These are phyloP conservation scores for Microplitis demolitor DNA, from an alignment of 1,140 invertebrate genomes.

Conservation along the genomic window DNA sequence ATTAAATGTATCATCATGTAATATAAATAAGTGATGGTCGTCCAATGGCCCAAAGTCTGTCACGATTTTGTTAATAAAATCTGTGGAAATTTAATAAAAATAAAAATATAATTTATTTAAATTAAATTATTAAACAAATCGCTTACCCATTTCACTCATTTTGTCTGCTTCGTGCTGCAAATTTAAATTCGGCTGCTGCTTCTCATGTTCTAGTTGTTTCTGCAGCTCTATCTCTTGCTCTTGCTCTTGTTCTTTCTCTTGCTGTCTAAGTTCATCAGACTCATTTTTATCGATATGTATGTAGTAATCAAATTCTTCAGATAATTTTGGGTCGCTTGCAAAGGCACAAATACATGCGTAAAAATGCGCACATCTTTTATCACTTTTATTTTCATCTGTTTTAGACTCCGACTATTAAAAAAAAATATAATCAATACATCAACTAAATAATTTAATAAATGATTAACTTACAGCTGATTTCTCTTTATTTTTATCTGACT, in stretches of 20 bases:
- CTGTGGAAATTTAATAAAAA: too few relatives aligned
- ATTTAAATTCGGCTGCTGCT: too few relatives aligned
- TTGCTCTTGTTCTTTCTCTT: too few relatives aligned
- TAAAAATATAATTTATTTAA: too few relatives aligned
- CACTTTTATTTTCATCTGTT: slow-evolving; percentile 38
- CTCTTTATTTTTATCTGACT: too few relatives aligned
- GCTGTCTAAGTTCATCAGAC: not conserved
- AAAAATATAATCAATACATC: slow-evolving; percentile 11
- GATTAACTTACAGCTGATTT: too few relatives aligned
- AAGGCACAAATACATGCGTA: slow-evolving; percentile 82
- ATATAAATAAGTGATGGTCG: slow-evolving; percentile 53
- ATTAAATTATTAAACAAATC: not conserved
- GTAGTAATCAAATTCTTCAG: slow-evolving; percentile 73
- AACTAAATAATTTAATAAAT: not conserved
- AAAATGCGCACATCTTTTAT: slow-evolving; percentile 65
- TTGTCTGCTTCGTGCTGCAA: too few relatives aligned
- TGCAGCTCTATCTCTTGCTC: too few relatives aligned
- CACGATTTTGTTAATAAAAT: slow-evolving; percentile 18
- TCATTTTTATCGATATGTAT: slow-evolving; percentile 63
- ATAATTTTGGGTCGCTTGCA: slow-evolving; percentile 72
- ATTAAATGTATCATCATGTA: slow-evolving; percentile 51
- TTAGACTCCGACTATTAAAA: not conserved
- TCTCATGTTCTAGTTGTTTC: slow-evolving; percentile 20
- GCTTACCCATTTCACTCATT: too few relatives aligned
- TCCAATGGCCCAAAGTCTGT: slow-evolving; percentile 50